Conservation (phyloP, 2,888 invertebrate species). For the Dione vanillae region DNA sequence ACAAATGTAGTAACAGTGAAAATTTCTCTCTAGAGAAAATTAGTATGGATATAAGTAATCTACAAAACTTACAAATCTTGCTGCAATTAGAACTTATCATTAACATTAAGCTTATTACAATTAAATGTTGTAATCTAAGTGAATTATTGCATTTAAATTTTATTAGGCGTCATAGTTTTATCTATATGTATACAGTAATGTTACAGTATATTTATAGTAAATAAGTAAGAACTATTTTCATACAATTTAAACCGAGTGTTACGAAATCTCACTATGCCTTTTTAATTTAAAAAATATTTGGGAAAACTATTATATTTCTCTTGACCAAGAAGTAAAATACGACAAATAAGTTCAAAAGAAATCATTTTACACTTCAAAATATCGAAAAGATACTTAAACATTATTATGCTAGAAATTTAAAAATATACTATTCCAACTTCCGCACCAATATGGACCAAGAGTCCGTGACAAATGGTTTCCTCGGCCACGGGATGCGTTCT, state of each 20-base stretch:
- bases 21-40: not conserved
- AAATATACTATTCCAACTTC: slow-evolving; percentile 14
- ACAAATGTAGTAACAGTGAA: not conserved
- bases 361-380: not conserved
- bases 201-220: too few relatives aligned
- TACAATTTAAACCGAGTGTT: too few relatives aligned
- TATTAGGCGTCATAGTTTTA: not conserved
- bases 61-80: too few relatives aligned
- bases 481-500: slow-evolving; percentile 53
- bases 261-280: too few relatives aligned
- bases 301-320: too few relatives aligned
- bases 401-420: not conserved
- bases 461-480: slow-evolving; percentile 57
- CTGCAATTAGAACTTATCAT: not conserved
- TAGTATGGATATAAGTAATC: not conserved
- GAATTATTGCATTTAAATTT: not conserved
- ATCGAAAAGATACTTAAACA: not conserved
- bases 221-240: too few relatives aligned
- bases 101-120: not conserved
- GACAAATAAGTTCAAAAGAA: too few relatives aligned
- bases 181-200: too few relatives aligned
- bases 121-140: not conserved
- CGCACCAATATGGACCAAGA: slow-evolving; percentile 46
- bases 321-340: too few relatives aligned
- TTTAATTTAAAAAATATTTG: too few relatives aligned